A percentile compares a stretch with the other conserved stretches of the same genome.
These are phyloP conservation scores for Argentina silus DNA, from an alignment of 2,797 vertebrate species.

Conservation along the genomic window DNA sequence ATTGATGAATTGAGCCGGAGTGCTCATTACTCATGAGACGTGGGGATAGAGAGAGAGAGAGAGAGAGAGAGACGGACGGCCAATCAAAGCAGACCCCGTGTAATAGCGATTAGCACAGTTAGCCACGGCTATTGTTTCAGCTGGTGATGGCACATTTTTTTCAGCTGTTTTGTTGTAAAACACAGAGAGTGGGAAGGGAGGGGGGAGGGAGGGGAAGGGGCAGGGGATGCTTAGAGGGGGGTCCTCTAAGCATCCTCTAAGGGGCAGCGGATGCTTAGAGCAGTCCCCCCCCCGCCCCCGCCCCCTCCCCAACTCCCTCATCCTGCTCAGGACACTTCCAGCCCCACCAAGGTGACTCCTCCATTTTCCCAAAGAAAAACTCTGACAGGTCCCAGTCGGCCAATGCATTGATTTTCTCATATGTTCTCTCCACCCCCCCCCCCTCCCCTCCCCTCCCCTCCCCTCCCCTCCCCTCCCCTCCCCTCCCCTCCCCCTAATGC, in stretches of 20 bases:
- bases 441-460: not conserved
- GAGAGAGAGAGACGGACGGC: not conserved
- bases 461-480: not conserved
- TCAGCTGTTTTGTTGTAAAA: no score
- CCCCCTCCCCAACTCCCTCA: constrained; percentile 54
- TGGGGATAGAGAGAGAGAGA: not conserved
- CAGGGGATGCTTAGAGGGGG: no score
- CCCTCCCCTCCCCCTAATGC: not conserved
- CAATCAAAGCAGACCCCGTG: not conserved
- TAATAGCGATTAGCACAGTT: constrained; percentile 5
- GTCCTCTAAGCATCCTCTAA: not conserved
- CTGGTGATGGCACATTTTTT: not conserved
- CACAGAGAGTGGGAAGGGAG: not conserved
- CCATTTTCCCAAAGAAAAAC: constrained; percentile 52
- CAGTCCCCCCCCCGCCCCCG: not conserved
- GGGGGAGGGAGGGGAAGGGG: constrained; percentile 5
- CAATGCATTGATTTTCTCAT: constrained; percentile 87
- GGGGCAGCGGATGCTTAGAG: not conserved
- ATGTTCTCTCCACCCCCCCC: constrained; percentile 45
- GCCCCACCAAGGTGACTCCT: constrained; percentile 74
- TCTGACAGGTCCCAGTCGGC: constrained; percentile 76
- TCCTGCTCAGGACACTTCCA: constrained; percentile 75
- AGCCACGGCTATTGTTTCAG: no score
- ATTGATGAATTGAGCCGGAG: not conserved
- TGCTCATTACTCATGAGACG: not conserved